A percentile compares a stretch with the other conserved stretches of the same genome.
These are phyloP conservation scores for Falcunculus frontatus DNA, from an alignment of 2,113 vertebrate species.

Conservation along the genomic window DNA sequence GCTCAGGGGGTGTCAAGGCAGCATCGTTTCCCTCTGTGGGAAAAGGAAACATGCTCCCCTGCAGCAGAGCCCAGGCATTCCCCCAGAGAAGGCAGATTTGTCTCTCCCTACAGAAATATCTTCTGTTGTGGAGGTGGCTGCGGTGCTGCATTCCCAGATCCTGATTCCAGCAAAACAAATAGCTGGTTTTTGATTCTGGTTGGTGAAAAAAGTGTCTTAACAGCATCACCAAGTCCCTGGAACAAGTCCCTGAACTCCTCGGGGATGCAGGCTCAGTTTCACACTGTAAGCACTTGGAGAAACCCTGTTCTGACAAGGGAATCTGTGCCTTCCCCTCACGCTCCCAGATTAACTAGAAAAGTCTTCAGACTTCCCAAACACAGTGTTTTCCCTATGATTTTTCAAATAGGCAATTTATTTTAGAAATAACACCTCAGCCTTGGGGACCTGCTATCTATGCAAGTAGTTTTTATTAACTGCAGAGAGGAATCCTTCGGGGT, in stretches of 20 bases:
- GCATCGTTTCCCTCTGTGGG: accelerated
- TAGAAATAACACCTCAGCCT: constrained; percentile 26
- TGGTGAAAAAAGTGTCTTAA: not conserved
- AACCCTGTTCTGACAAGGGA: not conserved
- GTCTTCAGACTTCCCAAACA: not conserved
- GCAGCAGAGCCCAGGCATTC: not conserved
- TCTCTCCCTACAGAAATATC: not conserved
- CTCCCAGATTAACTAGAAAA: not conserved
- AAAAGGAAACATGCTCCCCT: not conserved
- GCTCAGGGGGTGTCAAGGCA: not conserved
- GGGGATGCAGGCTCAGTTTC: not conserved
- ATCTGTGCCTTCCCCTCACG: not conserved
- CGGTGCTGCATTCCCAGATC: not conserved
- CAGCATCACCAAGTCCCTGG: not conserved
- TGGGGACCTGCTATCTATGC: not conserved
- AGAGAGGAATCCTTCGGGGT: not conserved
- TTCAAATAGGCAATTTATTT: constrained; percentile 57
- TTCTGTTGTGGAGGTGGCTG: not conserved
- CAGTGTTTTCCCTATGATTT: not conserved
- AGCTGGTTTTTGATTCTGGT: not conserved
- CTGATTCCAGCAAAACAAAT: not conserved
- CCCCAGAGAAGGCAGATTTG: not conserved
- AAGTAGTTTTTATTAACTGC: constrained; percentile 27
- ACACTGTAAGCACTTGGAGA: not conserved
- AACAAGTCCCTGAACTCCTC: not conserved